A percentile compares a stretch with the other conserved stretches of the same genome.
phyloP scores from a whole-genome alignment of 2,888 invertebrate genomes.

The Crossocerus cetratus region DNA sequence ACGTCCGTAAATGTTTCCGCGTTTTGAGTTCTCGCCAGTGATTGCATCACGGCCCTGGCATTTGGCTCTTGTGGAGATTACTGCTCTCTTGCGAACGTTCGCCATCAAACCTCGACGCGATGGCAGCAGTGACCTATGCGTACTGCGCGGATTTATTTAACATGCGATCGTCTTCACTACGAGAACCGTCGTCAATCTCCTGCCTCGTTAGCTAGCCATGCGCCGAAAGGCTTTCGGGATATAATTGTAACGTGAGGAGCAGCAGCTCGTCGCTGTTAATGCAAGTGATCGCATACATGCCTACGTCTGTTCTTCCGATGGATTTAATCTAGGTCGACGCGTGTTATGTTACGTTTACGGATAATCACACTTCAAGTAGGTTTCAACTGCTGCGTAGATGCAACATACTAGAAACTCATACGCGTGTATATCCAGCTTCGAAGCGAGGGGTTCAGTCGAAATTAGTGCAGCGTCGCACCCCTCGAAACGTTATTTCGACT shows the following conservation, averaged over 20 bases:
- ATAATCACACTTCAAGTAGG: too few species aligned
- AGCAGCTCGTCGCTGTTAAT: background rate
- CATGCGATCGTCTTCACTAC: conserved; percentile 24
- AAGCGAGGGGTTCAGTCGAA: too few species aligned
- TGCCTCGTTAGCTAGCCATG: conserved; percentile 32
- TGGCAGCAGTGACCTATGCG: background rate
- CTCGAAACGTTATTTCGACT: too few species aligned
- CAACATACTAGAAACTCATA: too few species aligned
- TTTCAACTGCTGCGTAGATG: too few species aligned
- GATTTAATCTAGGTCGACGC: too few species aligned
- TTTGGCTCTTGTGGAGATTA: conserved; percentile 18
- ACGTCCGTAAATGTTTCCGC: conserved; percentile 39
- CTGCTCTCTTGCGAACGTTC: conserved; percentile 25
- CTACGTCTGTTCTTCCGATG: too few species aligned
- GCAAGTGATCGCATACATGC: too few species aligned
- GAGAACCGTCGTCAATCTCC: conserved; percentile 31
- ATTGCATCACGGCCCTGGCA: conserved; percentile 18
- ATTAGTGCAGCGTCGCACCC: too few species aligned
- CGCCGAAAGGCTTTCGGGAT: conserved; percentile 13
- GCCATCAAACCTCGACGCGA: conserved; percentile 20
- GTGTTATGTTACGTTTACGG: too few species aligned
- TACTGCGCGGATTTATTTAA: conserved; percentile 38
- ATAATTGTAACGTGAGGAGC: conserved; percentile 28
- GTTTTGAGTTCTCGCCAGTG: conserved; percentile 34
- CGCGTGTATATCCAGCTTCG: too few species aligned